A percentile compares a stretch with the other conserved stretches of the same genome.
phyloP scores from a whole-genome alignment of 2,113 vertebrate species.

The Chloropsis cyanopogon region DNA sequence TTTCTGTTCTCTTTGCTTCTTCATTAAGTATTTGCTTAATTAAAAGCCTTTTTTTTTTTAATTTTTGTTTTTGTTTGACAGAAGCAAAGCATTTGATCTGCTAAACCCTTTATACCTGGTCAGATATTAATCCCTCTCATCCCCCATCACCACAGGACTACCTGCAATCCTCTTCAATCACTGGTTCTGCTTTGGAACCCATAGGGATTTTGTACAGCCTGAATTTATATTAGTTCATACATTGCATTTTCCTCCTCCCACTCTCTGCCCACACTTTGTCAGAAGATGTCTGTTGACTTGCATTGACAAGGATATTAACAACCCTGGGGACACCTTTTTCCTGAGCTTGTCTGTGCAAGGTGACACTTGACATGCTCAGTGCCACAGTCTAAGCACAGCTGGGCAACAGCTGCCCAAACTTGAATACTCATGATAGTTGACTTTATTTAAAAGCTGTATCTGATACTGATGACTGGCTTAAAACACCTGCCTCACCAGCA shows the following conservation, averaged over 20 bases:
- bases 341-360: background rate
- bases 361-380: background rate
- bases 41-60: background rate
- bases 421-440: background rate
- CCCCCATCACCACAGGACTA: background rate
- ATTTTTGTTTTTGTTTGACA: background rate
- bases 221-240: background rate
- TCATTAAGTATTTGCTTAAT: constrained; percentile 36
- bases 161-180: background rate
- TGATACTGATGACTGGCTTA: background rate
- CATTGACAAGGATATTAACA: background rate
- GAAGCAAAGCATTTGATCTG: constrained; percentile 15
- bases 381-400: background rate
- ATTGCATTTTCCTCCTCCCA: background rate
- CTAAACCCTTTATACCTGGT: constrained; percentile 4
- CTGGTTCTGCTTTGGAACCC: background rate
- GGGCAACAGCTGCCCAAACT: background rate
- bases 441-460: constrained; percentile 35
- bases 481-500: constrained; percentile 16
- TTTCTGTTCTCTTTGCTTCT: background rate
- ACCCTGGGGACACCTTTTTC: background rate
- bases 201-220: background rate
- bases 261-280: background rate
- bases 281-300: background rate
- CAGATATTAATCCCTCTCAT: background rate